phyloP scores from a whole-genome alignment of 2,888 invertebrate species.

The Cybosia mesomella region DNA sequence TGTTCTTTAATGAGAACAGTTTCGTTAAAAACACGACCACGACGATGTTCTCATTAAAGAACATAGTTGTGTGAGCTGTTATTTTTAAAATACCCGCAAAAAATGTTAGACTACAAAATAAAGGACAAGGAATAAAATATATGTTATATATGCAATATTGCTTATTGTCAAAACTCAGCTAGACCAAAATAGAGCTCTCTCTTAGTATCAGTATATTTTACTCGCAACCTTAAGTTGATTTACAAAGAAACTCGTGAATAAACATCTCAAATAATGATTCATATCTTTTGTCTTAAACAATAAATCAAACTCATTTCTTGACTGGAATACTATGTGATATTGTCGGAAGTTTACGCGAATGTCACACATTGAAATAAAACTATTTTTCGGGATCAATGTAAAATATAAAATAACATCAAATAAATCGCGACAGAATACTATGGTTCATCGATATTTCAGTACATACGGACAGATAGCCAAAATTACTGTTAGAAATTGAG shows the following conservation, averaged over 20 bases:
- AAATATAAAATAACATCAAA: too few species aligned
- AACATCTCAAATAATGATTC: background rate
- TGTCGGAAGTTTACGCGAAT: too few species aligned
- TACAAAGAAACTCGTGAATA: background rate
- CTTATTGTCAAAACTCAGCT: background rate
- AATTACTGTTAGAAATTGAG: too few species aligned
- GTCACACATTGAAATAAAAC: too few species aligned
- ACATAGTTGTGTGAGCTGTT: background rate
- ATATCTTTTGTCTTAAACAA: background rate
- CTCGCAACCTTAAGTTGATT: background rate
- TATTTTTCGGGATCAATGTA: too few species aligned
- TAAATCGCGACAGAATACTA: too few species aligned
- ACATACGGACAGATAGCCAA: background rate
- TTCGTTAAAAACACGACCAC: background rate
- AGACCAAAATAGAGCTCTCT: background rate
- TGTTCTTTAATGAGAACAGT: background rate
- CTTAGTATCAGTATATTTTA: constrained; percentile 8
- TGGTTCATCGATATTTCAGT: background rate
- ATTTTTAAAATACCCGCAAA: background rate
- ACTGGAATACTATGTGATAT: too few species aligned
- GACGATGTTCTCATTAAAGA: background rate
- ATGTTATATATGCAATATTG: too few species aligned
- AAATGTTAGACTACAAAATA: background rate
- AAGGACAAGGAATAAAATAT: background rate
- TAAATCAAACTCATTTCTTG: background rate